Evolutionary conservation across 2,113 vertebrate genomes (phyloP).

Genomic region (Platysteira castanea): DNA sequence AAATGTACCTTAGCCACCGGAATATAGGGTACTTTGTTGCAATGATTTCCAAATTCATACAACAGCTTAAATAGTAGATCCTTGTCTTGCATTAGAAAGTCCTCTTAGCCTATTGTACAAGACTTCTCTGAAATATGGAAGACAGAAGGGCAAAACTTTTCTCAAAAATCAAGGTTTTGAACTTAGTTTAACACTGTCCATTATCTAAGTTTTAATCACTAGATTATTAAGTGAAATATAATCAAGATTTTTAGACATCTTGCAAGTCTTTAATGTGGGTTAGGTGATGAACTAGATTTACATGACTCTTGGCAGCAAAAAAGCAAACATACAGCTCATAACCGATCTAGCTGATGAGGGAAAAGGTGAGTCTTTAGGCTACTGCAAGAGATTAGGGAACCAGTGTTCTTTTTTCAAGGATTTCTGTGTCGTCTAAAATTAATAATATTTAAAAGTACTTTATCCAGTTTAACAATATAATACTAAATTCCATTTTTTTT

Average conservation of each 20-base stretch:
- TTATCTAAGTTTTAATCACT: not conserved
- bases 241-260: not conserved
- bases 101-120: not conserved
- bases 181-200: not conserved
- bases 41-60: not conserved
- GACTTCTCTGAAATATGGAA: not conserved
- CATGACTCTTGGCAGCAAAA: not conserved
- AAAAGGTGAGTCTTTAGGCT: not conserved
- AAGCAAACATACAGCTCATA: not conserved
- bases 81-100: not conserved
- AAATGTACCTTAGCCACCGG: not conserved
- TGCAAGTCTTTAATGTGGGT: not conserved
- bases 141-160: rapidly evolving
- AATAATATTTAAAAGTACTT: not conserved
- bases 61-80: not conserved
- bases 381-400: not conserved
- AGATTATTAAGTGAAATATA: not conserved
- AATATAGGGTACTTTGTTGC: not conserved
- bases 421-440: not conserved
- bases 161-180: rapidly evolving
- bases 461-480: not conserved
- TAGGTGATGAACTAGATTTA: not conserved
- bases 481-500: not conserved
- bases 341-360: rapidly evolving
- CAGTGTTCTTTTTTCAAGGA: not conserved